Evolutionary conservation across 1,140 invertebrate species (phyloP).

Genomic region (Euura lappo): DNA sequence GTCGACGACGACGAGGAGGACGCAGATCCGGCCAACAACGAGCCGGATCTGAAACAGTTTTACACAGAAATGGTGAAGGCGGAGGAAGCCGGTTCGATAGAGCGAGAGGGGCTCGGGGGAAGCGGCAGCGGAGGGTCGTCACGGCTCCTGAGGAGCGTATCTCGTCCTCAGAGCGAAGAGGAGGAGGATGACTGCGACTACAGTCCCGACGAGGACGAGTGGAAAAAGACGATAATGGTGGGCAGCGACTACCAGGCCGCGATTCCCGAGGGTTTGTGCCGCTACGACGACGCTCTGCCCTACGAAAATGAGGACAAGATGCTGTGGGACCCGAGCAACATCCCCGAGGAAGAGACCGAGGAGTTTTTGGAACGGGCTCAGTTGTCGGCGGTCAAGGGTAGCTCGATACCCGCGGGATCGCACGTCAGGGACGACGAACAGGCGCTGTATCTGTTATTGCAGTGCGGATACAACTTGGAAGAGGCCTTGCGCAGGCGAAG

Average conservation of each 20-base stretch:
- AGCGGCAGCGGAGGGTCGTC: slow-evolving; percentile 46
- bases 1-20: slow-evolving; percentile 57
- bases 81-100: slow-evolving; percentile 54
- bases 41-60: slow-evolving; percentile 59
- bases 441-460: slow-evolving; percentile 88
- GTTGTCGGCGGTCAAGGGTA: slow-evolving; percentile 64
- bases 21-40: slow-evolving; percentile 49
- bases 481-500: slow-evolving; percentile 87
- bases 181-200: slow-evolving; percentile 80
- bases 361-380: slow-evolving; percentile 80
- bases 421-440: slow-evolving; percentile 94
- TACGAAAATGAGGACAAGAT: slow-evolving; percentile 97
- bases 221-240: slow-evolving; percentile 93
- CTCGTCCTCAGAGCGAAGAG: slow-evolving; percentile 70
- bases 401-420: slow-evolving; percentile 73
- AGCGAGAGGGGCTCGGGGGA: slow-evolving; percentile 38
- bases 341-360: slow-evolving; percentile 78
- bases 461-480: slow-evolving; percentile 94
- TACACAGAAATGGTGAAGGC: slow-evolving; percentile 66
- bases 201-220: slow-evolving; percentile 78
- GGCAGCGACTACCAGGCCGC: slow-evolving; percentile 92
- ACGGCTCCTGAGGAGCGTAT: slow-evolving; percentile 65
- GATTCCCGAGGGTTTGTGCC: slow-evolving; percentile 89
- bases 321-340: slow-evolving; percentile 86
- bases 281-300: slow-evolving; percentile 90